Percentiles rank a stretch among this genome's conserved stretches.
These are phyloP conservation scores for Thinocorus orbignyianus DNA, from an alignment of 2,113 vertebrate genomes.

Conservation along the genomic window DNA sequence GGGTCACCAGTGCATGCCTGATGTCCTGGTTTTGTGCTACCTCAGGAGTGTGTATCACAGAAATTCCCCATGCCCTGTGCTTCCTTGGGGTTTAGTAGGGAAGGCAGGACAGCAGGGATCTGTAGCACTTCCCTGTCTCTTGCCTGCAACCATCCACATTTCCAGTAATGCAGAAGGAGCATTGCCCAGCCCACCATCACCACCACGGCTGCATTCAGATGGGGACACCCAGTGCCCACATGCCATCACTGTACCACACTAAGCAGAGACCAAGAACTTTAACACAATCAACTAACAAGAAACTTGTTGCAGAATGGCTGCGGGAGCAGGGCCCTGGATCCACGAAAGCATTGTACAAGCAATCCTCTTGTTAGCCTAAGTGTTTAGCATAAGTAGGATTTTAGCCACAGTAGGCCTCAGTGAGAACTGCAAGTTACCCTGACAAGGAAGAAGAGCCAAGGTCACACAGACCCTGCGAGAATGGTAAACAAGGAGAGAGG, in stretches of 20 bases:
- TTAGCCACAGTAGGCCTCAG: no score
- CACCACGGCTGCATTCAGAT: not conserved
- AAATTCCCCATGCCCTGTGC: not conserved
- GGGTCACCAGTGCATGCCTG: fast-evolving
- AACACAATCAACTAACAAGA: not conserved
- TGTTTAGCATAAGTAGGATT: no score
- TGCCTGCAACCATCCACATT: not conserved
- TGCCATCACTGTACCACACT: not conserved
- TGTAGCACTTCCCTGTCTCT: not conserved
- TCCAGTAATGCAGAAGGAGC: not conserved
- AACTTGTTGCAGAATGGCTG: no score
- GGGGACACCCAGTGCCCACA: fast-evolving
- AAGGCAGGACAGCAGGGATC: not conserved
- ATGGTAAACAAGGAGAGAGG: no score
- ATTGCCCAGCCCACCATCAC: not conserved
- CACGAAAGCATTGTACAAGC: no score
- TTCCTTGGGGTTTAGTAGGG: fast-evolving
- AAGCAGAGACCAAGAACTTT: not conserved
- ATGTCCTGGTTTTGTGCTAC: not conserved
- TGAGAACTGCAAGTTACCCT: no score
- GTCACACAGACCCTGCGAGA: no score
- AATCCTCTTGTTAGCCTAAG: no score
- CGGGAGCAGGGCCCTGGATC: no score
- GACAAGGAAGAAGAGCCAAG: no score
- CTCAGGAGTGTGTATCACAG: not conserved